Evolutionary conservation across 2,113 vertebrate genomes (phyloP).

Genomic region (Isurus oxyrinchus): DNA sequence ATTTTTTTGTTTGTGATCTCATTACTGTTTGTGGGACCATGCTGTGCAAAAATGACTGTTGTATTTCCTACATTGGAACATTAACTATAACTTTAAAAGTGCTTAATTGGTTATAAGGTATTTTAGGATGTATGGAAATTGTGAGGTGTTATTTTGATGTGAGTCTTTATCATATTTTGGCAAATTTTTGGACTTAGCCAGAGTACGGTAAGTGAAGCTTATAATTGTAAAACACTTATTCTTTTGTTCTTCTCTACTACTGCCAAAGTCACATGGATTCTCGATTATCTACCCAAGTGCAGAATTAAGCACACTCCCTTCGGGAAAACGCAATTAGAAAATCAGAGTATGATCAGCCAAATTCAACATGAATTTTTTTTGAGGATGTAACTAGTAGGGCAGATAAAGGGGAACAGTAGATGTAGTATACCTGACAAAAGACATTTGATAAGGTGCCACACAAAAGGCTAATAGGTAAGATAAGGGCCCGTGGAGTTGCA

Average conservation of each 20-base stretch:
- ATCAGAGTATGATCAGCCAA: too few relatives aligned
- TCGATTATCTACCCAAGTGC: too few relatives aligned
- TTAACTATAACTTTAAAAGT: background rate
- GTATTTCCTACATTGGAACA: background rate
- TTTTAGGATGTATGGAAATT: background rate
- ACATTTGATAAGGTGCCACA: too few relatives aligned
- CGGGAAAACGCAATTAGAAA: too few relatives aligned
- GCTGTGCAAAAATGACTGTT: background rate
- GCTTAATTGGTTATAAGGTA: background rate
- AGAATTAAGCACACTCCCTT: too few relatives aligned
- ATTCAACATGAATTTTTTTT: too few relatives aligned
- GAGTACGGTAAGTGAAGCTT: background rate
- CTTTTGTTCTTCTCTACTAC: background rate
- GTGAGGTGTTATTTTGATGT: background rate
- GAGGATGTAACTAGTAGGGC: too few relatives aligned
- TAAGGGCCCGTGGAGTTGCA: too few relatives aligned
- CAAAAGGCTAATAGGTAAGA: too few relatives aligned
- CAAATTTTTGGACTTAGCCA: background rate
- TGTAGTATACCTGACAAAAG: too few relatives aligned
- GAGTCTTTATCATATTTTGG: background rate
- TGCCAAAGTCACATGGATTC: too few relatives aligned
- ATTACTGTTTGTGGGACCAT: background rate
- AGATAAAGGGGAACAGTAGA: too few relatives aligned
- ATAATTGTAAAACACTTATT: background rate
- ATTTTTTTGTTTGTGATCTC: background rate